Evolutionary conservation across 2,113 vertebrate species (phyloP), one percentile per base, ranked within the genome.

Genomic region (Taxidea taxus): DNA sequence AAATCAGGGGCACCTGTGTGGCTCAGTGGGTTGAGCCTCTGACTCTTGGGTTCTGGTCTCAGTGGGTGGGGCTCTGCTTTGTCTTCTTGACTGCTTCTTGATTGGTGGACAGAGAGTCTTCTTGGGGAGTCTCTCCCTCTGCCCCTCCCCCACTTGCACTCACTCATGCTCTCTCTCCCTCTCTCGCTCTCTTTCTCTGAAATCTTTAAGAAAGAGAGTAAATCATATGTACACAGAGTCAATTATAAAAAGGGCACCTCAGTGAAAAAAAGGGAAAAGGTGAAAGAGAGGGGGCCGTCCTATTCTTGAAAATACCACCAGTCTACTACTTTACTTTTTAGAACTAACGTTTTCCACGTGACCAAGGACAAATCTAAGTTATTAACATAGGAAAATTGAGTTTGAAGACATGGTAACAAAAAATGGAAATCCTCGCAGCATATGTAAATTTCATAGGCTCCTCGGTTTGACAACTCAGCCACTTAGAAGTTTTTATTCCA

Each of bases 401-500:
- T 83, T 74, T 83, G 70, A 92, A 92, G 34, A 49, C 16, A 49
- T 8, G 16, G 4, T 25, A 7, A 81, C 51, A 10, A 84, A 39
- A 85, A 94, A 90, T 25, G 0, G 1, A 18, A 87, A 64, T 49
- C n/a, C 66, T 16, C 4, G 3, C 11, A 4, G 29, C 13, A 47
- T 68, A 80, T 72, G 11, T 64, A 74, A 89, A 83, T 75, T 15
- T 47, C 34, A 74, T 27, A 7, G 66, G 39, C 68, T 78, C 54
- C 62, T 89, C 60, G 23, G 1, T 54, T 66, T 95, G 88, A 92
- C 87, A 94, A 81, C n/a, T 88, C 80, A 86, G 8, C 10, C 51
- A 82, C 84, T 97, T 39, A 93, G 64, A 58, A 86, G 34, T 68
- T n/a, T 62, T 31, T 31, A 83, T 75, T 90, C 66, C 80, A 90